phyloP scores from a whole-genome alignment of 1,140 invertebrate genomes.

The Diachasmimorpha longicaudata region DNA sequence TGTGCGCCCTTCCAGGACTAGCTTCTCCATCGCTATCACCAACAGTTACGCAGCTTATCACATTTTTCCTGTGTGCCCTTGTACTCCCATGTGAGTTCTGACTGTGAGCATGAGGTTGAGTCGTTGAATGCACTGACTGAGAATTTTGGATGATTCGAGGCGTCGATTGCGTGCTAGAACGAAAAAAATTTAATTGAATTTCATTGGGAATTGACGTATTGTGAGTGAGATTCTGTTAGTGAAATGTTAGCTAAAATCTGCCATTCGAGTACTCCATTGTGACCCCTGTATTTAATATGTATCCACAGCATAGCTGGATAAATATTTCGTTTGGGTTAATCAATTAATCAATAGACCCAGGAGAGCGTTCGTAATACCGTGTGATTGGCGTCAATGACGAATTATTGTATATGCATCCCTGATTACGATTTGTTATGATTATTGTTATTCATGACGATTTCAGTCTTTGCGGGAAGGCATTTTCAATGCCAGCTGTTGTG shows the following conservation, averaged over 20 bases:
- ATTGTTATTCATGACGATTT: too few relatives aligned
- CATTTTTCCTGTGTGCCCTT: constrained; percentile 68
- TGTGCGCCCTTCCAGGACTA: constrained; percentile 62
- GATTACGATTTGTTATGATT: neutral
- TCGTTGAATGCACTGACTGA: constrained; percentile 41
- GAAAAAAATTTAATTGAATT: constrained; percentile 23
- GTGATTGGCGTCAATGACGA: neutral
- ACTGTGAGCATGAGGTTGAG: constrained; percentile 42
- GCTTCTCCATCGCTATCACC: constrained; percentile 80
- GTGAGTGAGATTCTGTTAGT: neutral
- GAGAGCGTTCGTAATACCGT: neutral
- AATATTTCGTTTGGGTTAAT: neutral
- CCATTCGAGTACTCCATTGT: neutral
- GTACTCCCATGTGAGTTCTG: constrained; percentile 39
- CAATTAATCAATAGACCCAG: neutral
- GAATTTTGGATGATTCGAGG: constrained; percentile 50
- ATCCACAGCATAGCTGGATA: too few relatives aligned
- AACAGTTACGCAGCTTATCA: constrained; percentile 83
- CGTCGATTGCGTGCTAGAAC: constrained; percentile 58
- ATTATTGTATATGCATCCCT: neutral
- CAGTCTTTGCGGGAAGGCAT: too few relatives aligned
- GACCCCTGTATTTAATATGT: neutral
- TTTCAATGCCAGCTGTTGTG: too few relatives aligned
- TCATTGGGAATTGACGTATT: neutral
- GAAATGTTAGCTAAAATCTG: neutral